Evolutionary conservation across 2,113 vertebrate genomes (phyloP).

Genomic region (Campylomormyrus tamandua): DNA sequence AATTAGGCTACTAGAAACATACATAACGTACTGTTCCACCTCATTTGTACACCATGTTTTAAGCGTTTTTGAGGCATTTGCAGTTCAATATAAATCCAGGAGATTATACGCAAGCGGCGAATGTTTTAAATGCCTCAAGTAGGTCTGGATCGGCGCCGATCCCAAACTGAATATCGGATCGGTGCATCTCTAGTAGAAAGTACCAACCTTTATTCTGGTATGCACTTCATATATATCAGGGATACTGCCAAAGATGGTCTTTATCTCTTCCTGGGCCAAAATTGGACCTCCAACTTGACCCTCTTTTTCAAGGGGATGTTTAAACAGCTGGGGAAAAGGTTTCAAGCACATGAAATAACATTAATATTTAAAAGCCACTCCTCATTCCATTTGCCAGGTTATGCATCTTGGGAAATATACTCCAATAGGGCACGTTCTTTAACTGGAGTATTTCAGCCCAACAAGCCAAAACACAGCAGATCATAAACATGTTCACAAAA

Average conservation of each 20-base stretch:
- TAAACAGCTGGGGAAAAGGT: conserved; percentile 73
- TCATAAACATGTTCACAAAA: not conserved
- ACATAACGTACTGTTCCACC: too few relatives aligned
- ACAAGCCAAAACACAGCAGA: not conserved
- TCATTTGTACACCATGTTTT: too few relatives aligned
- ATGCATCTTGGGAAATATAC: not conserved
- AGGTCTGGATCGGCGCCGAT: too few relatives aligned
- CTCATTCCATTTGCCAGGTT: not conserved
- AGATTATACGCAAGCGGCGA: too few relatives aligned
- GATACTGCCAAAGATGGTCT: conserved; percentile 97
- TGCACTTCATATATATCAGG: conserved; percentile 96
- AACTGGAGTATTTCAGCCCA: not conserved
- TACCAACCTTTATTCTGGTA: conserved; percentile 82
- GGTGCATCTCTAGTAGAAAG: not conserved
- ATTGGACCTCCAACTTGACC: conserved; percentile 92
- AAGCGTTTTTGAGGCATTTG: too few relatives aligned
- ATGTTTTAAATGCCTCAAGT: too few relatives aligned
- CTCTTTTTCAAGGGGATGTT: conserved; percentile 86
- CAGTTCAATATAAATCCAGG: too few relatives aligned
- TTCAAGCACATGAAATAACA: not conserved
- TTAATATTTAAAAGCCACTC: not conserved
- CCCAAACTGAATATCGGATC: too few relatives aligned
- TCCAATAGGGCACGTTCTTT: not conserved
- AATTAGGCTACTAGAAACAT: too few relatives aligned
- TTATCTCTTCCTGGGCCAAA: conserved; percentile 91